These are phyloP conservation scores for Rhinogobio ventralis DNA, from an alignment of 2,797 vertebrate genomes.

Conservation along the genomic window DNA sequence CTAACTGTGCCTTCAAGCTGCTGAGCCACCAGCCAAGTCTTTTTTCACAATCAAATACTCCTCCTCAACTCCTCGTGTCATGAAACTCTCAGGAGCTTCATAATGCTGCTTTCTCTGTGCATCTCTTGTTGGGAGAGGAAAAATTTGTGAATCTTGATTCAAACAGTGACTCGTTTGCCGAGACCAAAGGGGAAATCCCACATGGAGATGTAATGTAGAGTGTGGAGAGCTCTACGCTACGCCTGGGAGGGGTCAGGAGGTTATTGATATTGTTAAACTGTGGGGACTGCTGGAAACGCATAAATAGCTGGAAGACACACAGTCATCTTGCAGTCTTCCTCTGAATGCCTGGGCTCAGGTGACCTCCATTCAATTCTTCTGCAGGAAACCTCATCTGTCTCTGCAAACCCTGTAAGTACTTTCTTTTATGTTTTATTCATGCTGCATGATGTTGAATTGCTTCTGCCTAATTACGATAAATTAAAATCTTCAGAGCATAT, in stretches of 20 bases:
- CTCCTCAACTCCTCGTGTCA: constrained; percentile 19
- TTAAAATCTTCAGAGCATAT: not conserved
- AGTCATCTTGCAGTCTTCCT: constrained; percentile 81
- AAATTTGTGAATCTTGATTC: constrained; percentile 31
- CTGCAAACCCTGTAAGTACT: constrained; percentile 81
- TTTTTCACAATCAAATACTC: constrained; percentile 53
- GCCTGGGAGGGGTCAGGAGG: constrained; percentile 74
- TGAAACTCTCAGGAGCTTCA: constrained; percentile 46
- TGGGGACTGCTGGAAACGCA: constrained; percentile 79
- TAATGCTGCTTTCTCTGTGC: constrained; percentile 44
- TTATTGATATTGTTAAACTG: constrained; percentile 75
- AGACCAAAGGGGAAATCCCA: constrained; percentile 53
- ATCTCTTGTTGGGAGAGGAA: constrained; percentile 22
- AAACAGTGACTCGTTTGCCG: constrained; percentile 47
- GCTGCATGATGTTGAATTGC: not conserved
- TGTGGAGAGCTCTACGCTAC: constrained; percentile 63
- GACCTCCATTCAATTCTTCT: constrained; percentile 68
- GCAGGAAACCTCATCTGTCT: constrained; percentile 69
- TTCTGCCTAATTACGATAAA: not conserved
- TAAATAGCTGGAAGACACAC: constrained; percentile 86
- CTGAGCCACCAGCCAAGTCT: constrained; percentile 51
- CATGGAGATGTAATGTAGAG: constrained; percentile 50
- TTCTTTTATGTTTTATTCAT: constrained; percentile 32
- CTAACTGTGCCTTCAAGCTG: constrained; percentile 29
- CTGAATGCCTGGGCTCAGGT: constrained; percentile 82